These are phyloP conservation scores for Stigmatopora nigra DNA, from an alignment of 2,113 vertebrate species.

Conservation along the genomic window DNA sequence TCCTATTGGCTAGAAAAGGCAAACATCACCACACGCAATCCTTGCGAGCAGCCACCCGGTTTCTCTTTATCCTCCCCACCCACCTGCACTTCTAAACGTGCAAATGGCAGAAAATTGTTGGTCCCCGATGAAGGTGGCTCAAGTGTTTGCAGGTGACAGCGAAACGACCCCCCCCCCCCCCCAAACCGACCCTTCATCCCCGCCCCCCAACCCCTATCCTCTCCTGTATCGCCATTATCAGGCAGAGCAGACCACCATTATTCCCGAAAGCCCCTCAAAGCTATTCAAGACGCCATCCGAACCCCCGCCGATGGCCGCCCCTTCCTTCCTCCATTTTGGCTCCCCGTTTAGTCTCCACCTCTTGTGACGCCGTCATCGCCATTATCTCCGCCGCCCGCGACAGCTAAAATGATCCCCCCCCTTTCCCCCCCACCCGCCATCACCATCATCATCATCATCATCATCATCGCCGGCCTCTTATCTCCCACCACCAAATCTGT, in stretches of 20 bases:
- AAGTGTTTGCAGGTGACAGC: conserved; percentile 46
- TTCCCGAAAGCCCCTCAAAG: not conserved
- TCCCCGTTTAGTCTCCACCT: conserved; percentile 45
- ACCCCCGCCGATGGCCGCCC: conserved; percentile 2
- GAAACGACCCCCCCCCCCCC: too few relatives aligned
- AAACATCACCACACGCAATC: not conserved
- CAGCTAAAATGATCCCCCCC: conserved; percentile 20
- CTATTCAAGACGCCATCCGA: not conserved
- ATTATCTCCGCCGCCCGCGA: conserved; percentile 45
- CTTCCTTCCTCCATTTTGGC: conserved; percentile 20
- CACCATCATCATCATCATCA: conserved; percentile 59
- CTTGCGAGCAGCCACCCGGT: not conserved
- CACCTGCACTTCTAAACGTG: conserved; percentile 26
- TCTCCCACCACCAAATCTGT: conserved; percentile 67
- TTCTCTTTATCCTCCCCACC: conserved; percentile 9
- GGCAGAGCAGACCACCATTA: conserved; percentile 27
- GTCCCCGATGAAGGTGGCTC: conserved; percentile 17
- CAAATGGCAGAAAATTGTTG: conserved; percentile 45
- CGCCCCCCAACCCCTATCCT: too few relatives aligned
- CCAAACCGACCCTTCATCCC: too few relatives aligned
- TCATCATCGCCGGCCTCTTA: conserved; percentile 61
- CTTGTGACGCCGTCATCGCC: conserved; percentile 25
- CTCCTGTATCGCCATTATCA: conserved; percentile 68
- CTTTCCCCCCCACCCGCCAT: conserved; percentile 25
- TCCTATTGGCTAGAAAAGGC: conserved; percentile 23